These are phyloP conservation scores for Subanguina moxae DNA, from an alignment of 1,140 invertebrate species.

Conservation along the genomic window DNA sequence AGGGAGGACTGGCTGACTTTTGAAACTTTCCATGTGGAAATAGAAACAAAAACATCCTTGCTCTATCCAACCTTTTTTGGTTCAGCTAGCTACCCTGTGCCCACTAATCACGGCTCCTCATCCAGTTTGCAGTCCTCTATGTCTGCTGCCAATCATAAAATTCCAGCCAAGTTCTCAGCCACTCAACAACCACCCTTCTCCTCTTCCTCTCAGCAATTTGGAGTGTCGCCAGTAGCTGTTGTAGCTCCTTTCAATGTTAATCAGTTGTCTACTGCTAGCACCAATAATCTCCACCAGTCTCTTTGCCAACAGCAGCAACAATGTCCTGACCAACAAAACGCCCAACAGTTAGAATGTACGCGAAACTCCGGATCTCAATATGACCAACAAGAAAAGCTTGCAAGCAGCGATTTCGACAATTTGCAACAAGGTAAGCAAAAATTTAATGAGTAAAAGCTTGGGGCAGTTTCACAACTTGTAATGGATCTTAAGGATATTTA, in stretches of 20 bases:
- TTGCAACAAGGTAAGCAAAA: background rate
- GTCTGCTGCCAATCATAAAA: background rate
- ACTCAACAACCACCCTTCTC: background rate
- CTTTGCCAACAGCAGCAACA: background rate
- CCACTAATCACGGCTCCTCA: background rate
- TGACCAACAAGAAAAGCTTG: background rate
- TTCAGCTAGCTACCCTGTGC: conserved; percentile 4
- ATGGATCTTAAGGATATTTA: too few relatives aligned
- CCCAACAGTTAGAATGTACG: background rate
- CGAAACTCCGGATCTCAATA: conserved; percentile 2
- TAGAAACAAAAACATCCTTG: conserved; percentile 1
- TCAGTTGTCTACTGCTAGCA: conserved; percentile 14
- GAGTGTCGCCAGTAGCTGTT: background rate
- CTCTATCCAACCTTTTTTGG: too few relatives aligned
- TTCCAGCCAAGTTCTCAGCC: conserved; percentile 1
- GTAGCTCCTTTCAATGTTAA: conserved; percentile 25
- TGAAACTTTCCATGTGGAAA: background rate
- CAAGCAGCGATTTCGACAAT: conserved; percentile 12
- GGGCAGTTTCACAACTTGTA: too few relatives aligned
- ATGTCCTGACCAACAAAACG: background rate
- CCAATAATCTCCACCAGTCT: conserved; percentile 12
- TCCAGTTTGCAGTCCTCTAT: background rate
- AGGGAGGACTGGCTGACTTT: too few relatives aligned
- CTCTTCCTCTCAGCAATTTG: background rate
- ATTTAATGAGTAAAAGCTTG: background rate